Conservation (phyloP, 2,888 invertebrate species). For the Lucinisca nassula region DNA sequence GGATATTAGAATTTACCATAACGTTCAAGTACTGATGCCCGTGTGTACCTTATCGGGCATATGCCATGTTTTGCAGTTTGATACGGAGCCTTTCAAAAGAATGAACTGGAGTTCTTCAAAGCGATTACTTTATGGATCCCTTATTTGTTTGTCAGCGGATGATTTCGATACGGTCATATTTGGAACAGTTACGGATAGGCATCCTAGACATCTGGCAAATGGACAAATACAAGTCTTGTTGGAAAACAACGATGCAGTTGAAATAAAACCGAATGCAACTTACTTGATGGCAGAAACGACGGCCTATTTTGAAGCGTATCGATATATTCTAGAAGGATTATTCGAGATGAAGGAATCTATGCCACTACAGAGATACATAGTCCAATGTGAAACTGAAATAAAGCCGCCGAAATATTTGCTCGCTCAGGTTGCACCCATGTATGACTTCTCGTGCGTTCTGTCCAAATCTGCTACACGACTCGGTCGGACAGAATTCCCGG, state of each 20-base stretch:
- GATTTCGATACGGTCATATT: conserved; percentile 92
- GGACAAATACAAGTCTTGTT: conserved; percentile 80
- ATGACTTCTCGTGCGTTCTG: conserved; percentile 27
- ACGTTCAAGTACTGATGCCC: conserved; percentile 81
- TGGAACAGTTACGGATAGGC: conserved; percentile 89
- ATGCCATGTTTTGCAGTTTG: conserved; percentile 77
- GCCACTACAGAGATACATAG: conserved; percentile 78
- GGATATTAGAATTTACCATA: conserved; percentile 80
- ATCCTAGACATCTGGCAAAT: conserved; percentile 73
- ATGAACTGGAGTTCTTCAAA: conserved; percentile 89
- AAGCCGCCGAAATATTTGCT: conserved; percentile 74
- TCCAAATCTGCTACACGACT: neutral
- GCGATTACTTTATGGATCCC: conserved; percentile 92
- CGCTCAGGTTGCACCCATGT: neutral
- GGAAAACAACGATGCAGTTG: conserved; percentile 59
- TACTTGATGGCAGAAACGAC: conserved; percentile 93
- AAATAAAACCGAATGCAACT: conserved; percentile 53
- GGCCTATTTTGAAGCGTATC: conserved; percentile 95
- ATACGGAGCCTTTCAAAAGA: conserved; percentile 55
- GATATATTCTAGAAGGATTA: conserved; percentile 92
- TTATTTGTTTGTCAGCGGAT: conserved; percentile 92
- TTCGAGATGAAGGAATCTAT: conserved; percentile 89
- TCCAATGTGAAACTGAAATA: conserved; percentile 73
- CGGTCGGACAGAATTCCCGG: conserved; percentile 12
- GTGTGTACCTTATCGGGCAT: conserved; percentile 76